Conservation (phyloP, 2,113 vertebrate genomes). For the Noctilio leporinus region DNA sequence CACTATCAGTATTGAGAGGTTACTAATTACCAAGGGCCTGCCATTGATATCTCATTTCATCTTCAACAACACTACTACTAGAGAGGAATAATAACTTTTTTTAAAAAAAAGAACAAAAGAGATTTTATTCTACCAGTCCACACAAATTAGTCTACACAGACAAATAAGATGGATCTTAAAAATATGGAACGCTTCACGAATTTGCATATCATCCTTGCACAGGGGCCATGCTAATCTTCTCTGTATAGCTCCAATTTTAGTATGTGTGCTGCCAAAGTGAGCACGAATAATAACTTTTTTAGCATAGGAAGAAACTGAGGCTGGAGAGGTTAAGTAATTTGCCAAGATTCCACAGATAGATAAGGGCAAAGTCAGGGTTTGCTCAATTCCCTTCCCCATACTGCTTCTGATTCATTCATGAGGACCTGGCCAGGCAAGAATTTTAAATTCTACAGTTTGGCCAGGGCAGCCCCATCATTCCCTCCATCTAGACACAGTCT, state of each 20-base stretch:
- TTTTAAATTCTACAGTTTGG: neutral
- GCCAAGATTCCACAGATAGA: neutral
- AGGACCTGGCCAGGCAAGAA: neutral
- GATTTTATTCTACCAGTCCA: conserved; percentile 28
- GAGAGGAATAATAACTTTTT: too few species aligned
- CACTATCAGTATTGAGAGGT: neutral
- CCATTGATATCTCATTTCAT: neutral
- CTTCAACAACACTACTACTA: neutral
- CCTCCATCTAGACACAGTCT: neutral
- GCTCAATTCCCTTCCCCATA: neutral
- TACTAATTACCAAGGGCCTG: neutral
- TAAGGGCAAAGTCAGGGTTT: neutral
- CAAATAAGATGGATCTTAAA: neutral
- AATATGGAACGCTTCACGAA: too few species aligned
- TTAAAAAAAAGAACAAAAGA: too few species aligned
- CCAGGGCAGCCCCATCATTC: neutral
- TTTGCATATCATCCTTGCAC: too few species aligned
- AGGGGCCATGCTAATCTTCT: too few species aligned
- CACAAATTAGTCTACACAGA: conserved; percentile 43
- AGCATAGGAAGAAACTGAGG: neutral
- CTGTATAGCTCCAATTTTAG: too few species aligned
- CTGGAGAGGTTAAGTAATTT: neutral
- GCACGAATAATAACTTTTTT: neutral
- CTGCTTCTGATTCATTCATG: neutral
- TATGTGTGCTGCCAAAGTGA: too few species aligned